A percentile compares a stretch with the other conserved stretches of the same genome.
These are phyloP conservation scores for Elegia similella DNA, from an alignment of 2,888 invertebrate genomes.

Conservation along the genomic window DNA sequence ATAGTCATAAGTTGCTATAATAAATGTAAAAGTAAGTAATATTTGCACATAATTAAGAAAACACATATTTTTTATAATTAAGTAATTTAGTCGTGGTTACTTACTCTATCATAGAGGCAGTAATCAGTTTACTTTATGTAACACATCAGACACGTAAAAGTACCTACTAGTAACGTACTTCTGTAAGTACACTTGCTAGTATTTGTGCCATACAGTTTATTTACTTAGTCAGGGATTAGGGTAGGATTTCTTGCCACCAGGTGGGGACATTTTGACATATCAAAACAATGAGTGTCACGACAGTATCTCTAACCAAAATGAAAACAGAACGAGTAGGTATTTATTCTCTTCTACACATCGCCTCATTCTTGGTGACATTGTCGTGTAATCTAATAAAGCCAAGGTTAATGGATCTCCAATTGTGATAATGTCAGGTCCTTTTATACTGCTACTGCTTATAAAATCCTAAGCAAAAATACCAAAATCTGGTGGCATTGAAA, in stretches of 20 bases:
- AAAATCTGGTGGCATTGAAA: background rate
- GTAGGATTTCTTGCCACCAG: background rate
- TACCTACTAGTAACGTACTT: constrained; percentile 12
- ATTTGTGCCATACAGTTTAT: background rate
- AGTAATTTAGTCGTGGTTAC: background rate
- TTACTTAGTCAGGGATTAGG: background rate
- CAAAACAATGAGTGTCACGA: no score
- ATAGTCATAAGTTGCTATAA: background rate
- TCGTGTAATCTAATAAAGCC: no score
- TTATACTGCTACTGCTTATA: no score
- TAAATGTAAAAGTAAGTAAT: background rate
- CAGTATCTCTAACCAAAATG: no score
- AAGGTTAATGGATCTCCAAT: no score
- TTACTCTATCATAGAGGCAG: constrained; percentile 1
- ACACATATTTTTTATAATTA: background rate
- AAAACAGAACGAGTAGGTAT: no score
- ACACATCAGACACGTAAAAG: background rate
- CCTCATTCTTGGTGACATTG: no score
- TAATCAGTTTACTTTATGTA: background rate
- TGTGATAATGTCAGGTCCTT: no score
- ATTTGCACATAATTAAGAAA: background rate
- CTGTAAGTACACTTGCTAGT: constrained; percentile 11
- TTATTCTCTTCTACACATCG: no score
- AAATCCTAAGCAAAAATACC: background rate
- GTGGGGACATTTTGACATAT: background rate